Evolutionary conservation across 1,140 invertebrate species (phyloP), one percentile per base, ranked within the genome.

Genomic region (Aradophagus sp.): DNA sequence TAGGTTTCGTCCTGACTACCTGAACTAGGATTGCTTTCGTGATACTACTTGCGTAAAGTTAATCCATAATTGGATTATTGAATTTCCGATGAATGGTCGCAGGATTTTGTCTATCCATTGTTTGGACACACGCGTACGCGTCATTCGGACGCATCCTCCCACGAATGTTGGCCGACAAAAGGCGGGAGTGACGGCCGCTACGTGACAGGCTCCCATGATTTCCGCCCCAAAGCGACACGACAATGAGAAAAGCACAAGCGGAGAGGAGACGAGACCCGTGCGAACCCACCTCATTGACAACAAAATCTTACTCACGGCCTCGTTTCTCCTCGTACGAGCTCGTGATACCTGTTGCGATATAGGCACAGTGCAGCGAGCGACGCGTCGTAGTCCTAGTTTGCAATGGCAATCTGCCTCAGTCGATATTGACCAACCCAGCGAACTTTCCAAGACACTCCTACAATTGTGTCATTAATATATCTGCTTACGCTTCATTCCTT

Each of bases 401-500:
- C 41, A 39, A n/a, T 50, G 62, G 36, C 48, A 65, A 55, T 65
- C 23, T 11, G 27, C 31, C 41, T 19, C 61, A 8, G 15, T 41
- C 42, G 26, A 65, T 39, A 65, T 65, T 65, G 63, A 58, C 63
- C 63, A 67, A 42, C 62, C 62, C 38, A 67, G 13, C 39, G 26
- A 55, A 67, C 63, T 58, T 67, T 67, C 63, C 63, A 67, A 52
- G 63, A 52, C 63, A 67, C 63, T 67, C 63, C 53, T 59, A 45
- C 53, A 44, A 67, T 52, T 58, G 63, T 58, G 39, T 58, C 32
- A 23, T 17, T 44, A 11, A 45, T 35, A 20, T 35, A 42, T 48
- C 53, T 38, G 14, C 7, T 44, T 35, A 44, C n/a, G n/a, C 12
- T 14, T 13, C 15, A 38, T 45, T 45, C 39, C 15, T 26, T 7